Conservation (phyloP, 1,140 invertebrate species). For the Tachypleus tridentatus region DNA sequence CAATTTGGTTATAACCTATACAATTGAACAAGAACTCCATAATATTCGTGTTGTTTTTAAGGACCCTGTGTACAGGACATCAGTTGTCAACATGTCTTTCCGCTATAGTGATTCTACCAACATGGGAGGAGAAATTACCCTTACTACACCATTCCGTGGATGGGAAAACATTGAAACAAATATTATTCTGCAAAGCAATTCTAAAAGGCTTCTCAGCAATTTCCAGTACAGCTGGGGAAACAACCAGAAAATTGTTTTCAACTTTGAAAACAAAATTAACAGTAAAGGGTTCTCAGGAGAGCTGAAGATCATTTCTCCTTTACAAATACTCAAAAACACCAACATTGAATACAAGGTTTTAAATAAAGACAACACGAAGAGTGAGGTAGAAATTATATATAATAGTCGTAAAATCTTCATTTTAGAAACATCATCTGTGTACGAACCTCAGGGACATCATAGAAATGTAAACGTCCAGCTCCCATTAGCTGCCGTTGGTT, state of each 20-base stretch:
- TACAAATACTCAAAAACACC: not conserved
- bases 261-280: not conserved
- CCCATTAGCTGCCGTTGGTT: too few species aligned
- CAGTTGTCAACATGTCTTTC: conserved; percentile 5
- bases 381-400: not conserved
- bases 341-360: not conserved
- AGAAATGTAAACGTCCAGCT: too few species aligned
- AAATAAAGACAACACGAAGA: not conserved
- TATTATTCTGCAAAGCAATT: conserved; percentile 5
- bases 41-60: conserved; percentile 5
- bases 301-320: not conserved
- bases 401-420: not conserved
- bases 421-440: not conserved
- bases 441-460: not conserved
- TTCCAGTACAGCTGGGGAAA: not conserved
- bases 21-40: not conserved
- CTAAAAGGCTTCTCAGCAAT: conserved; percentile 2
- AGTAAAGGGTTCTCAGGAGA: too few species aligned
- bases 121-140: conserved; percentile 7
- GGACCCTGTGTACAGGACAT: conserved; percentile 5
- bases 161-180: conserved; percentile 17
- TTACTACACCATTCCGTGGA: conserved; percentile 15
- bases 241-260: not conserved
- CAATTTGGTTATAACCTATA: conserved; percentile 4
- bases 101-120: not conserved